These are phyloP conservation scores for Aurelia aurita DNA, from an alignment of 30 jellyfish, hydroid and myxozoan genomes.

Conservation along the genomic window DNA sequence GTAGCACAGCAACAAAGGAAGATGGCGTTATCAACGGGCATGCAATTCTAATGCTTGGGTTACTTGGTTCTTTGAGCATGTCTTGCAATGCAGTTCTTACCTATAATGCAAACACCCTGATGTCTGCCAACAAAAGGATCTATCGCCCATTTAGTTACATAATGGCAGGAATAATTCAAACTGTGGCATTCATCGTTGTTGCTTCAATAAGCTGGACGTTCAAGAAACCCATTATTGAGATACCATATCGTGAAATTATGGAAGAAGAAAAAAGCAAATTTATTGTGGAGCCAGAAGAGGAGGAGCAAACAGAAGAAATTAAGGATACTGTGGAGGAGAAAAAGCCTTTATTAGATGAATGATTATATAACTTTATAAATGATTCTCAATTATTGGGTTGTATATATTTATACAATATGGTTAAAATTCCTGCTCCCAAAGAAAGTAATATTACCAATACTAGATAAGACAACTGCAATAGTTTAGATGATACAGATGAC, in stretches of 20 bases:
- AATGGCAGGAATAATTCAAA: constrained; percentile 27
- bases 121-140: constrained; percentile 21
- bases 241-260: not conserved
- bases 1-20: constrained; percentile 48
- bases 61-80: constrained; percentile 12
- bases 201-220: constrained; percentile 62
- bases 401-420: no score
- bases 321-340: not conserved
- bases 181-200: constrained; percentile 55
- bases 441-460: no score
- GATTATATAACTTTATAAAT: no score
- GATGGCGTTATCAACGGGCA: constrained; percentile 5
- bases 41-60: constrained; percentile 23
- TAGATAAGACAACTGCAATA: no score
- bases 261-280: not conserved
- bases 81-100: constrained; percentile 20
- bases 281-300: not conserved
- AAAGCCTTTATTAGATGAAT: no score
- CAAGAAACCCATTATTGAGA: constrained; percentile 40
- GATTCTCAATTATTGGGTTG: no score
- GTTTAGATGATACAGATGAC: no score
- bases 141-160: constrained; percentile 32
- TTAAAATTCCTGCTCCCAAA: no score
- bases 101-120: constrained; percentile 24
- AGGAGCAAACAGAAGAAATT: not conserved